Base-by-base conservation (phyloP, 2,888 invertebrate species). In the Dryocosmus kuriphilus region DNA sequence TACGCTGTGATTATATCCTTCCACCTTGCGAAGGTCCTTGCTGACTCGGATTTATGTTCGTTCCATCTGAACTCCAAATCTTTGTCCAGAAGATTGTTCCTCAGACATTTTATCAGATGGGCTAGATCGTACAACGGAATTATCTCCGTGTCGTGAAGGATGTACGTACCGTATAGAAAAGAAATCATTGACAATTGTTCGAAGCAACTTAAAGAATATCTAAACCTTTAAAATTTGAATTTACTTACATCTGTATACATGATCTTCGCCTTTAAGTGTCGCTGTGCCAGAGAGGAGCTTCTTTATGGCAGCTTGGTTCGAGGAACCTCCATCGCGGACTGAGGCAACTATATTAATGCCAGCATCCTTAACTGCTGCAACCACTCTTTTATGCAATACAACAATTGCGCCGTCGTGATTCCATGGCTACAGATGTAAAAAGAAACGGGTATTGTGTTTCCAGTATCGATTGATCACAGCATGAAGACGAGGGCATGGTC, bases 401-500 rank as follows among this genome's bases (percentile, higher is more conserved):
- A 32, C 35, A 35, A 62, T 35, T 62, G 30, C 7, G 16, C 14
- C 32, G 16, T 30, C 1, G 35, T 62, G n/a, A n/a, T 32, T 62
- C 2, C 14, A 11, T 30, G 2, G 1, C 8, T 19, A n/a, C 32
- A 62, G 19, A 35, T 35, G 8, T 62, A 9, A 19, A 32, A 62
- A 6, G 19, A 62, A 14, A 62, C 24, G 19, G n/a, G 61, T 0
- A 62, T 30, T 0, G 19, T 62, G 8, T 62, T 19, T 2, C 41
- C 61, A 27, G 27, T 73, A 24, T 63, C 55, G 1, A 77, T 63
- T 9, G 63, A 55, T 4, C 76, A 22, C 16, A 80, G 19, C 78
- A 76, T 80, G 38, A 78, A 80, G 14, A 78, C 80, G 0, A 78
- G 74, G 19, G 76, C 65, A 62, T 78, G 76, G 30, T 80, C 77